Evolutionary conservation across 2,113 vertebrate species (phyloP), one percentile per base, ranked within the genome.

Genomic region (Poeciliopsis prolifica): DNA sequence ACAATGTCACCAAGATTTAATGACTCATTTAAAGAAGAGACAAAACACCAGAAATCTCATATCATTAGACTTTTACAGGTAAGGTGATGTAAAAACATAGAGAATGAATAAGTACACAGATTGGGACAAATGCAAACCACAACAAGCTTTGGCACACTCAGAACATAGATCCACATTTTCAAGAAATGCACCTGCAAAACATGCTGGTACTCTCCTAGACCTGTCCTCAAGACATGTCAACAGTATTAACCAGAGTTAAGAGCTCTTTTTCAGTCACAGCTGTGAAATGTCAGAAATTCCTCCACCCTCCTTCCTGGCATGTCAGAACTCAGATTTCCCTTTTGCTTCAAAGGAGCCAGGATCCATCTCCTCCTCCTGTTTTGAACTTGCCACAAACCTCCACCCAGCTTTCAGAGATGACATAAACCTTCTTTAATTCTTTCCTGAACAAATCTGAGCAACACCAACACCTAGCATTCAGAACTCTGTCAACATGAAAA

Each of bases 341-440:
- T 89, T 90, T 82, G 82, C 90, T 90, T 91, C 87, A 90, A 86
- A 89, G 77, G 77, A 28, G 70, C 69, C 78, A 80, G 58, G 84
- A 81, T 81, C 64, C 67, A 74, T 87, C 83, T 85, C 81, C 82
- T 81, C 80, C 85, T 35, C 87, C 72, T 76, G 75, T 75, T 86
- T 78, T 80, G 70, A 79, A 79, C 71, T 74, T 79, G 72, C 79
- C 70, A 75, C 68, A 84, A 80, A 74, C 74, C 80, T 85, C 84
- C 87, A 85, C 83, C 83, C 86, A 78, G 68, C 75, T 70, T 87
- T 87, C 83, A 85, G 60, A 80, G 35, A 82, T 86, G 83, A 83
- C 74, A 81, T 60, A 35, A 66, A 62, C 68, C 64, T 67, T 73
- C 66, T 35, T 83, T 8, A 12, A n/a, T 60, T 60, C 76, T 86